Percentiles rank a stretch among this genome's conserved stretches.
phyloP scores from a whole-genome alignment of 2,888 invertebrate genomes.

The Pimpla rufipes region DNA sequence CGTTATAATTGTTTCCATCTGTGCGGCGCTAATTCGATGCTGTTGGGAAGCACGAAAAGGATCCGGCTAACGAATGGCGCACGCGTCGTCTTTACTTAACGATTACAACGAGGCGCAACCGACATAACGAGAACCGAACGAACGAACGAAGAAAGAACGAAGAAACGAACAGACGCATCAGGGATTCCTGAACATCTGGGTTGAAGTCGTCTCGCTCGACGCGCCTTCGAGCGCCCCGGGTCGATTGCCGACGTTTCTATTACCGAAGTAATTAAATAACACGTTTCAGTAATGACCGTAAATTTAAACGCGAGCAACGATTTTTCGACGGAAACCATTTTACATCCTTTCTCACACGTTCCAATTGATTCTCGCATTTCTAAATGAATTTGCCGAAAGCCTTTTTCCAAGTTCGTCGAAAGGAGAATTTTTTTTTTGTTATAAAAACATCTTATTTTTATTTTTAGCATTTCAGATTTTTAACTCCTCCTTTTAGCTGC shows the following conservation, averaged over 20 bases:
- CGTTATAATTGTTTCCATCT: neutral
- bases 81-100: constrained; percentile 7
- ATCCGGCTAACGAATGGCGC: neutral
- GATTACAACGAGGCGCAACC: constrained; percentile 31
- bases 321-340: neutral
- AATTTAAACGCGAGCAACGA: neutral
- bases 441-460: too few species aligned
- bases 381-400: too few species aligned
- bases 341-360: neutral
- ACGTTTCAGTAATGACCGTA: neutral
- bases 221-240: neutral
- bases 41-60: constrained; percentile 3
- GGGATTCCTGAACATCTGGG: constrained; percentile 32
- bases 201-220: constrained; percentile 40
- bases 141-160: constrained; percentile 8
- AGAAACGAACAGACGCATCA: neutral
- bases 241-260: constrained; percentile 36
- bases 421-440: too few species aligned
- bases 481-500: too few species aligned
- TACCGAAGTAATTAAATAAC: constrained; percentile 19
- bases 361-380: neutral
- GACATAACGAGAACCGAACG: neutral
- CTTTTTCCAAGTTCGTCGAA: too few species aligned
- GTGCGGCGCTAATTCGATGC: neutral
- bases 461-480: too few species aligned